Conservation (phyloP, 2,113 vertebrate genomes). For the Gymnobelideus leadbeateri region DNA sequence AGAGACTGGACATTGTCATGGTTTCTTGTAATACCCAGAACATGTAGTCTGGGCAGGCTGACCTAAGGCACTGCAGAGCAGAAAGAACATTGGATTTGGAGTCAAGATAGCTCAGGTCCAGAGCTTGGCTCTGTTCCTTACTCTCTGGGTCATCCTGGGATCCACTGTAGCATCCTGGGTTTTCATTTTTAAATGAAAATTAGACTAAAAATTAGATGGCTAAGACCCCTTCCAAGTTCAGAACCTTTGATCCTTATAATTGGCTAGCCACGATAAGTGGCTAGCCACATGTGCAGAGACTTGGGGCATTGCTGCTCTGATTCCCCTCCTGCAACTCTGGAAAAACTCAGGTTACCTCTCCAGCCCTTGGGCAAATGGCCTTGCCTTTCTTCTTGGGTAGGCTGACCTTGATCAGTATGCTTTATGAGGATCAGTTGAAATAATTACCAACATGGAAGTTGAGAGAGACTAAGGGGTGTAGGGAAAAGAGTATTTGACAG, state of each 20-base stretch:
- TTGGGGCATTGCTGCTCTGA: background rate
- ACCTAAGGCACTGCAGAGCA: background rate
- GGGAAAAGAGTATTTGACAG: background rate
- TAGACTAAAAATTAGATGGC: background rate
- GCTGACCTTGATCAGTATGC: background rate
- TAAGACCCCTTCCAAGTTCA: background rate
- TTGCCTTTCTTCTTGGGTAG: conserved; percentile 5
- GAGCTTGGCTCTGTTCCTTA: background rate
- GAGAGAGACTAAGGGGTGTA: background rate
- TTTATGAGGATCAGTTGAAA: background rate
- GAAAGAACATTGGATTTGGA: background rate
- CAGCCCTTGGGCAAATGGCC: background rate
- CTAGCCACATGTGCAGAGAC: background rate
- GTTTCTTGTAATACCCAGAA: background rate
- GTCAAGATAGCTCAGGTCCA: background rate
- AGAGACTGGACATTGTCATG: background rate
- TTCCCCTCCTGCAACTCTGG: background rate
- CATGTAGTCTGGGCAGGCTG: background rate
- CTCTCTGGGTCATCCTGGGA: background rate
- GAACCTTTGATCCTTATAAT: background rate
- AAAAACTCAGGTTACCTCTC: background rate
- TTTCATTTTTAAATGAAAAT: background rate
- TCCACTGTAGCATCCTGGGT: background rate
- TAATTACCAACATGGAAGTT: conserved; percentile 29
- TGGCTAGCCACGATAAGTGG: background rate